Percentiles rank a stretch among this genome's conserved stretches.
These are phyloP conservation scores for Catagonus wagneri DNA, from an alignment of 2,113 vertebrate species.

Conservation along the genomic window DNA sequence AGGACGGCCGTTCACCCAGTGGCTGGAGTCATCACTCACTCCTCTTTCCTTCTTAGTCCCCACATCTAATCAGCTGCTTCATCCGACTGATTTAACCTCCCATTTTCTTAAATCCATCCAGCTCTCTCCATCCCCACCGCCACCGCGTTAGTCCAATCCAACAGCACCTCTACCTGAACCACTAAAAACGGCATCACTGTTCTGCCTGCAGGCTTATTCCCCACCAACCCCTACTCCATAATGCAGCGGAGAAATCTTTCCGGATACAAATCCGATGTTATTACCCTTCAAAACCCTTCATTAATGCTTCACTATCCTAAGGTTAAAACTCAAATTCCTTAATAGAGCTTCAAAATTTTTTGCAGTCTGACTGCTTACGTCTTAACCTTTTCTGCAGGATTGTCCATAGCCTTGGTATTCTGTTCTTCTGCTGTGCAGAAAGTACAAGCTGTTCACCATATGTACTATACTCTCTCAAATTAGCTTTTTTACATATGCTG, in stretches of 20 bases:
- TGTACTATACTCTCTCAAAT: background rate
- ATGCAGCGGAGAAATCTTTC: conserved; percentile 44
- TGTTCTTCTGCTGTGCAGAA: background rate
- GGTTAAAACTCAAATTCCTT: conserved; percentile 13
- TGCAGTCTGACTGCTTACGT: background rate
- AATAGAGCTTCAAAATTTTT: background rate
- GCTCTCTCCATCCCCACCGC: background rate
- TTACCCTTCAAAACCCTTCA: background rate
- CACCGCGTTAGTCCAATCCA: background rate
- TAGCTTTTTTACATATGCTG: background rate
- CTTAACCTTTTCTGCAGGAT: background rate
- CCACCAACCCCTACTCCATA: background rate
- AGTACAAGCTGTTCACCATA: background rate
- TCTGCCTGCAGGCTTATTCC: background rate
- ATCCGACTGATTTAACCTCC: background rate
- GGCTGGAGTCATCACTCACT: background rate
- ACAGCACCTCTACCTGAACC: background rate
- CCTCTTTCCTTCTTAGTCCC: background rate
- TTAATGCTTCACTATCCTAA: background rate
- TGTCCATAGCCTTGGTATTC: background rate
- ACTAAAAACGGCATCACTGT: background rate
- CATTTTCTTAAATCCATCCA: background rate
- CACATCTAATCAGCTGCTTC: background rate
- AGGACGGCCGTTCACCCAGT: background rate
- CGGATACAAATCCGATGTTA: conserved; percentile 2